These are phyloP conservation scores for Pteronotus mesoamericanus DNA, from an alignment of 2,797 vertebrate species.

Conservation along the genomic window DNA sequence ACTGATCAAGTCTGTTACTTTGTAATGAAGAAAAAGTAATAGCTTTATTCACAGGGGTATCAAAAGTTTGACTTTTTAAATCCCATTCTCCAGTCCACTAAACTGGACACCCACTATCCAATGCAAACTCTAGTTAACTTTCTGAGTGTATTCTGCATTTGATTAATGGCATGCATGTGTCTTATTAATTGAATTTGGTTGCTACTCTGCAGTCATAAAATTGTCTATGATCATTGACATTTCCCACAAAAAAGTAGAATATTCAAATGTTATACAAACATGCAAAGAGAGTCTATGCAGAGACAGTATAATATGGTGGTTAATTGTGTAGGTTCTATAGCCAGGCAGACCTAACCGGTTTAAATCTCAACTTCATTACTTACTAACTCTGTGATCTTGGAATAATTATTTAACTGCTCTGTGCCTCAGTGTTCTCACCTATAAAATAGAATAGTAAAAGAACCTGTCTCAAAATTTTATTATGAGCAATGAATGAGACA, in stretches of 20 bases:
- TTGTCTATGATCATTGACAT: not conserved
- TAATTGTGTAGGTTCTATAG: not conserved
- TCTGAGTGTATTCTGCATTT: not conserved
- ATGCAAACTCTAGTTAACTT: not conserved
- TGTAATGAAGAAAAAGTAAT: not conserved
- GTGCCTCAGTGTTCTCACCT: not conserved
- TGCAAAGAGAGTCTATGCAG: not conserved
- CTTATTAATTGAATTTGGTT: not conserved
- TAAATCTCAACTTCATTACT: slow-evolving; percentile 2
- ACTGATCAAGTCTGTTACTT: not conserved
- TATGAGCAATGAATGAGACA: not conserved
- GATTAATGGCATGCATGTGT: not conserved
- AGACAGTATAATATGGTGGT: not conserved
- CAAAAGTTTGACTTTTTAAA: not conserved
- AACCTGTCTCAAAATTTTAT: not conserved
- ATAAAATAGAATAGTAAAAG: slow-evolving; percentile 13
- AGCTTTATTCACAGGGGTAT: not conserved
- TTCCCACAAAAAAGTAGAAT: not conserved
- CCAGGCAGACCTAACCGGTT: not conserved
- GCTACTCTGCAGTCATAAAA: not conserved
- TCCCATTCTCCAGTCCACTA: not conserved
- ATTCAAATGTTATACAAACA: not conserved
- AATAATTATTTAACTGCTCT: not conserved
- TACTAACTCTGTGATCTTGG: not conserved
- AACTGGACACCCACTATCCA: not conserved